phyloP scores from a whole-genome alignment of 2,113 vertebrate species.

The Paraplagusia blochii region DNA sequence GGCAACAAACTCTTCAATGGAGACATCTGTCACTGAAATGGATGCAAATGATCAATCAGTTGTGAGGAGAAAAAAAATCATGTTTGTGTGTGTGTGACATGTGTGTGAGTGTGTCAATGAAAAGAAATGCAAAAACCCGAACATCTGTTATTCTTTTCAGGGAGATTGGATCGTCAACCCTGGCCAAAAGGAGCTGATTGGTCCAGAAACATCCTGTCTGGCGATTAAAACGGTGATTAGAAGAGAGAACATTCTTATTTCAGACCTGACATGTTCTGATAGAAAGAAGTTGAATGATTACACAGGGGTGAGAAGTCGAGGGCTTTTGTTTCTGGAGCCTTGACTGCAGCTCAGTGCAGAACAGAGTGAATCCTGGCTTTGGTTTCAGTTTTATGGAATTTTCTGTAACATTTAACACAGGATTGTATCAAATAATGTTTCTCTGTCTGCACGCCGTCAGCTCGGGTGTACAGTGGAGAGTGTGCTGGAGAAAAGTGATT shows the following conservation, averaged over 20 bases:
- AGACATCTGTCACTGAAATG: constrained; percentile 54
- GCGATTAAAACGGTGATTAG: constrained; percentile 45
- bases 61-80: constrained; percentile 17
- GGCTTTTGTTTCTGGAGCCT: constrained; percentile 21
- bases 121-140: constrained; percentile 31
- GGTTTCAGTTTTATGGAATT: constrained; percentile 15
- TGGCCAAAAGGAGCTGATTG: constrained; percentile 35
- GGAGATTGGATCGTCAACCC: constrained; percentile 21
- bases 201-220: constrained; percentile 21
- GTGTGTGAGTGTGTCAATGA: constrained; percentile 11
- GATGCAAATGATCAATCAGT: constrained; percentile 48
- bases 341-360: constrained; percentile 26
- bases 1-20: constrained; percentile 14
- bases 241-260: constrained; percentile 21
- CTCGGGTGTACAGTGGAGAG: too few species aligned
- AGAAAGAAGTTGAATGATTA: constrained; percentile 38
- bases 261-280: constrained; percentile 11
- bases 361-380: constrained; percentile 38
- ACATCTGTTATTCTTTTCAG: constrained; percentile 61
- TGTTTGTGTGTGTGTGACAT: constrained; percentile 10
- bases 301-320: constrained; percentile 19
- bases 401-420: constrained; percentile 17
- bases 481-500: constrained; percentile 6
- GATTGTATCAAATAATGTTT: too few species aligned
- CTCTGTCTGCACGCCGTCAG: too few species aligned